These are phyloP conservation scores for Drosophila paramelanica DNA, from an alignment of 2,888 invertebrate species.

Conservation along the genomic window DNA sequence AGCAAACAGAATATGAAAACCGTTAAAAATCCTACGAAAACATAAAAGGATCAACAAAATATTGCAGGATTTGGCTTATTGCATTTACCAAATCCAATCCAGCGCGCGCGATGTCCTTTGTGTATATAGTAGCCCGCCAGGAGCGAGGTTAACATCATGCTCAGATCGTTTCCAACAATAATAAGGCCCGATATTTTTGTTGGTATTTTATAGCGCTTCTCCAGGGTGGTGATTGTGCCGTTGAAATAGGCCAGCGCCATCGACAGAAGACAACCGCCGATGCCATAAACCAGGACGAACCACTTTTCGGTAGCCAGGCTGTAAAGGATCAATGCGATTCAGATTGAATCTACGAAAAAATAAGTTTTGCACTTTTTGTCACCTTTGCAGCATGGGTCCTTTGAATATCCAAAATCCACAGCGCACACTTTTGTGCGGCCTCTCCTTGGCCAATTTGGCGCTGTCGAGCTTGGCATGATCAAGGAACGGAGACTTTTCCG, in stretches of 20 bases:
- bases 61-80: background rate
- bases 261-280: conserved; percentile 88
- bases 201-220: conserved; percentile 90
- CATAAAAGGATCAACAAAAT: background rate
- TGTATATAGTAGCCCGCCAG: conserved; percentile 89
- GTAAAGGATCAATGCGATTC: background rate
- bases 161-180: conserved; percentile 90
- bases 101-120: conserved; percentile 89
- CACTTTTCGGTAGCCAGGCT: conserved; percentile 84
- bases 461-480: background rate
- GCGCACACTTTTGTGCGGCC: conserved; percentile 61
- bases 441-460: conserved; percentile 15
- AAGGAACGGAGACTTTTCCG: conserved; percentile 40
- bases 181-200: conserved; percentile 89
- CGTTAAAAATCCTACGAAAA: conserved; percentile 85
- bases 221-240: conserved; percentile 89
- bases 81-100: conserved; percentile 87
- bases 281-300: conserved; percentile 87
- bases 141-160: conserved; percentile 88
- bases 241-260: conserved; percentile 89
- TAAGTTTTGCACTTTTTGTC: conserved; percentile 40
- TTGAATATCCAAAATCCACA: conserved; percentile 88
- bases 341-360: no score
- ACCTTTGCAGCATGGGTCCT: conserved; percentile 87
- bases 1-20: conserved; percentile 88